Evolutionary conservation across 2,797 vertebrate species (phyloP), one percentile per base, ranked within the genome.

Genomic region (Amazona ochrocephala): DNA sequence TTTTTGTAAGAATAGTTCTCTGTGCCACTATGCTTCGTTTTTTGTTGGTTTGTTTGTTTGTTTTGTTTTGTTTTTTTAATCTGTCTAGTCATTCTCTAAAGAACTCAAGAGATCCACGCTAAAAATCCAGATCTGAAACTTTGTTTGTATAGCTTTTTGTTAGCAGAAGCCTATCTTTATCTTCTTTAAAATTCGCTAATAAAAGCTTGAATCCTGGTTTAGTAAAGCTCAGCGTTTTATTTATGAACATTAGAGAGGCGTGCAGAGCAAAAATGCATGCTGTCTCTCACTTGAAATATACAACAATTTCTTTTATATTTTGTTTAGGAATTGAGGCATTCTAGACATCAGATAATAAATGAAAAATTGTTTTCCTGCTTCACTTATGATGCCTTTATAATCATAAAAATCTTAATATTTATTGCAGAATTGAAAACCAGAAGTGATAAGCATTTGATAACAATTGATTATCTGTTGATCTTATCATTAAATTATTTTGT

Each of bases 71-170:
- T 21, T 22, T n/a, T 56, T 56, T n/a, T 7, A 23, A 22, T 34
- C 13, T 53, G 6, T 66, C 39, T 80, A 32, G 8, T 29, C 1
- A 26, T 64, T 75, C 79, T 79, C 27, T 44, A 13, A 68, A 79
- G 24, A 79, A 56, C 1, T 5, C 2, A 2, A 50, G 8, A 37
- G 2, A 10, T 68, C 48, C 14, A 5, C 30, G 2, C 34, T 68
- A 60, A 60, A 86, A 53, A 5, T 24, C 32, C 11, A 53, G 22
- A 37, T 50, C 24, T 76, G 47, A 71, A 71, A 37, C 9, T 66
- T 42, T 48, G 4, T 84, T 61, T 70, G 10, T 39, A 34, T 53
- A 56, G 26, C 7, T 79, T 51, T 67, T 58, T 82, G 2, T 47
- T 61, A 56, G 29, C 21, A 79, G 12, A 82, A 85, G 13, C 1